A percentile compares a stretch with the other conserved stretches of the same genome.
phyloP scores from a whole-genome alignment of 2,888 invertebrate genomes.

The Amphipoea lucens region DNA sequence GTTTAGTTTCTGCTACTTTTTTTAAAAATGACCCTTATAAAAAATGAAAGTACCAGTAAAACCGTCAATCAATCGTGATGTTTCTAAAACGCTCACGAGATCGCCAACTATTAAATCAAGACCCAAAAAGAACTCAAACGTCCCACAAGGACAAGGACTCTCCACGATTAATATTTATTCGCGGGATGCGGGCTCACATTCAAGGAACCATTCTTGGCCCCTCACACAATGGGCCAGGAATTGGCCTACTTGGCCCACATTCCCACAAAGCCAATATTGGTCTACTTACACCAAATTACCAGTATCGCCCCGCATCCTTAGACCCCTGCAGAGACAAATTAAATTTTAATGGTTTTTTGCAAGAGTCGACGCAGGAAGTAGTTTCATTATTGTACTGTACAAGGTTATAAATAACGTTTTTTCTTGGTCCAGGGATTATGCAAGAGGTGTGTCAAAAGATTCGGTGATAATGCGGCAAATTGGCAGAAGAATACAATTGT shows the following conservation, averaged over 20 bases:
- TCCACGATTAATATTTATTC: conserved; percentile 82
- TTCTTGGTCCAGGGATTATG: conserved; percentile 26
- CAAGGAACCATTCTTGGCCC: conserved; percentile 86
- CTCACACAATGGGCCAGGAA: conserved; percentile 83
- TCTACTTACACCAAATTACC: conserved; percentile 84
- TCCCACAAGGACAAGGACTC: conserved; percentile 56
- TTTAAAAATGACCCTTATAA: not conserved
- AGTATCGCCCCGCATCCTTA: conserved; percentile 87
- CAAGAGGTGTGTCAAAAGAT: conserved; percentile 33
- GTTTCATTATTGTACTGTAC: conserved; percentile 49
- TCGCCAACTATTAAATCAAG: conserved; percentile 29
- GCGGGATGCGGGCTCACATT: conserved; percentile 85
- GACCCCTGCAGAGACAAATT: conserved; percentile 80
- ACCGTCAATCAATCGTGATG: not conserved
- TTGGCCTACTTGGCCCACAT: conserved; percentile 83
- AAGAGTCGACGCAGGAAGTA: conserved; percentile 64
- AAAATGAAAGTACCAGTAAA: not conserved
- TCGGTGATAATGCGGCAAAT: conserved; percentile 38
- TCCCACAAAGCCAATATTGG: conserved; percentile 68
- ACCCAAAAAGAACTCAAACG: conserved; percentile 37
- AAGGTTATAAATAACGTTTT: conserved; percentile 54
- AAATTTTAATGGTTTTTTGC: conserved; percentile 75
- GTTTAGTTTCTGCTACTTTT: not conserved
- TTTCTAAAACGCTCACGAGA: conserved; percentile 8
- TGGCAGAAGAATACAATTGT: conserved; percentile 28